These are phyloP conservation scores for Mirza zaza DNA, from an alignment of 2,113 vertebrate species.

Conservation along the genomic window DNA sequence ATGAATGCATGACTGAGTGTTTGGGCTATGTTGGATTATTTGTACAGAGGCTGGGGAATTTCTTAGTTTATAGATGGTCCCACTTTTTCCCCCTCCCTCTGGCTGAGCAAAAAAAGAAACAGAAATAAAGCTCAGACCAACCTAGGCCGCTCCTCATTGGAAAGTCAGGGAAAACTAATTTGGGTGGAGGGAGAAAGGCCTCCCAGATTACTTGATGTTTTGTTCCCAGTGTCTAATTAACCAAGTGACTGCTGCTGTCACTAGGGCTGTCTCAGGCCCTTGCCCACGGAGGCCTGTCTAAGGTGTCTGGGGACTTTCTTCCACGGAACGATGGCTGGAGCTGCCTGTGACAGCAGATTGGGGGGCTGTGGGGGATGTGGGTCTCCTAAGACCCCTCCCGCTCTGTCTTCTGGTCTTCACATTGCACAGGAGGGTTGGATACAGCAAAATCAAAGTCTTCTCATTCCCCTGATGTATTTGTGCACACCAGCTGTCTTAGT, in stretches of 20 bases:
- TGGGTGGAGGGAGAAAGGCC: not conserved
- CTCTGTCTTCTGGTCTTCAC: not conserved
- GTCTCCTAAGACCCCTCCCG: not conserved
- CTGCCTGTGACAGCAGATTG: not conserved
- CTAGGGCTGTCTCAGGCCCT: not conserved
- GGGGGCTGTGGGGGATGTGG: not conserved
- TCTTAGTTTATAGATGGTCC: not conserved
- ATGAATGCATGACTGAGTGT: not conserved
- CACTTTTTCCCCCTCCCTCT: not conserved
- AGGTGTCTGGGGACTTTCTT: not conserved
- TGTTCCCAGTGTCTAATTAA: not conserved
- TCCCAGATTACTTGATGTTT: not conserved
- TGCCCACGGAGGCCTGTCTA: no score
- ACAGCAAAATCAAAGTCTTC: not conserved
- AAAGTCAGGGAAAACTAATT: not conserved
- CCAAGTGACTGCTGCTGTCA: not conserved
- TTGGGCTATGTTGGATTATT: not conserved
- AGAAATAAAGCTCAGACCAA: not conserved
- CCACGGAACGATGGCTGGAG: not conserved
- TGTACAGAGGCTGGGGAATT: not conserved
- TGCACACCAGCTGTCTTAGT: not conserved
- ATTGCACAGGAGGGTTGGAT: no score
- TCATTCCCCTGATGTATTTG: not conserved
- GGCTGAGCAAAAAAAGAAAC: not conserved
- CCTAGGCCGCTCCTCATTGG: not conserved